A percentile compares a stretch with the other conserved stretches of the same genome.
phyloP scores from a whole-genome alignment of 2,797 vertebrate species.

The Rousettus madagascariensis region DNA sequence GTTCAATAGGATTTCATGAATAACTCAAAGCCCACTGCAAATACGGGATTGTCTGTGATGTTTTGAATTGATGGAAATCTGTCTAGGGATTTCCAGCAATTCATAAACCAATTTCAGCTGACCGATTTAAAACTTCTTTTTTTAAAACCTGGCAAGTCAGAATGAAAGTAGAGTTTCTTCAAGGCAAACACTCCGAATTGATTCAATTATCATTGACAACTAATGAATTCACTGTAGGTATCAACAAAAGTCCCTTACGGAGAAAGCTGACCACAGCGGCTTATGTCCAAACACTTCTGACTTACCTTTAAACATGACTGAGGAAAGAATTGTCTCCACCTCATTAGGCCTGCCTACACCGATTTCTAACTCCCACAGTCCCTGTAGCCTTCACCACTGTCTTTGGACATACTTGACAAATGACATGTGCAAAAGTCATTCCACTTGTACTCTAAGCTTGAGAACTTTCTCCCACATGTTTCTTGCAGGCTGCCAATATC shows the following conservation, averaged over 20 bases:
- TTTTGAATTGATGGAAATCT: slow-evolving; percentile 69
- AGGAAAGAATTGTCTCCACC: slow-evolving; percentile 51
- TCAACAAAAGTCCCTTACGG: neutral
- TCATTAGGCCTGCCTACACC: neutral
- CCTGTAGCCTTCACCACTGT: neutral
- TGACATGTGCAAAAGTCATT: slow-evolving; percentile 53
- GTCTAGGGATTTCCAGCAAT: slow-evolving; percentile 66
- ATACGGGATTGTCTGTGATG: slow-evolving; percentile 50
- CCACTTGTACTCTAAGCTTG: neutral
- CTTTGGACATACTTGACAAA: slow-evolving; percentile 37
- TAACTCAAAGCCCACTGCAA: slow-evolving; percentile 62
- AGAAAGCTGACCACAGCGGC: neutral
- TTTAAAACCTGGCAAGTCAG: slow-evolving; percentile 46
- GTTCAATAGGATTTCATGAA: slow-evolving; percentile 74
- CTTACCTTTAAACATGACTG: neutral
- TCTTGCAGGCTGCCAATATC: slow-evolving; percentile 42
- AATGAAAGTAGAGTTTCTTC: slow-evolving; percentile 45
- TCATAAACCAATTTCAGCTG: slow-evolving; percentile 69
- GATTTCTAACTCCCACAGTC: neutral
- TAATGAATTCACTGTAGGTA: slow-evolving; percentile 51
- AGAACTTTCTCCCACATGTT: slow-evolving; percentile 52
- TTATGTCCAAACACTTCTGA: slow-evolving; percentile 19
- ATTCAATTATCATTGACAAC: slow-evolving; percentile 67
- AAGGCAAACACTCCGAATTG: slow-evolving; percentile 39
- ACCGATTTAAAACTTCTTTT: slow-evolving; percentile 51